These are phyloP conservation scores for Phylloscopus trochilus DNA, from an alignment of 2,113 vertebrate genomes.

Conservation along the genomic window DNA sequence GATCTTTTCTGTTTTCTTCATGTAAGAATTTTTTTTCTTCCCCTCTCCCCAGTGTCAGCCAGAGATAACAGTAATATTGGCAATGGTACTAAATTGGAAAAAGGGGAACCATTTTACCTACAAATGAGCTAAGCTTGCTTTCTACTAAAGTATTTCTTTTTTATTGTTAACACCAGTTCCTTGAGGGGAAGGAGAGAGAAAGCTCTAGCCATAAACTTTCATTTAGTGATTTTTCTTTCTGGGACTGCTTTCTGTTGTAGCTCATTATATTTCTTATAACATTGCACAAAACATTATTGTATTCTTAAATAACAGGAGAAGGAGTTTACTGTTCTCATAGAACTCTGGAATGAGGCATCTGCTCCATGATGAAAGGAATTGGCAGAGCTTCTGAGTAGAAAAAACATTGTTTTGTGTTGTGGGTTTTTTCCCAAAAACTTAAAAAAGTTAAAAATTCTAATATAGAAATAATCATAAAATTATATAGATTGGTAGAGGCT, in stretches of 20 bases:
- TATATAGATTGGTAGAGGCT: neutral
- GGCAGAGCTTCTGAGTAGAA: neutral
- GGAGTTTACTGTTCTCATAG: neutral
- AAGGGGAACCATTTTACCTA: slow-evolving; percentile 8
- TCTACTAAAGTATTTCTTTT: neutral
- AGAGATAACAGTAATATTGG: neutral
- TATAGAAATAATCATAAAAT: neutral
- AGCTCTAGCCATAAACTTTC: neutral
- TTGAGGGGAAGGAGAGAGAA: neutral
- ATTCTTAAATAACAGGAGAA: slow-evolving; percentile 15
- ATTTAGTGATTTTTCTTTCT: slow-evolving; percentile 14
- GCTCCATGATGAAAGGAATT: neutral
- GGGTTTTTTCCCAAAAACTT: neutral
- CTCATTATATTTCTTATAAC: slow-evolving; percentile 2
- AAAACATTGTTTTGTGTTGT: neutral
- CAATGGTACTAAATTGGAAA: neutral
- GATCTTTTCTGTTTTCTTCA: neutral
- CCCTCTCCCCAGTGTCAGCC: neutral
- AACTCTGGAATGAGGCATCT: neutral
- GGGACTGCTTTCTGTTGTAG: neutral
- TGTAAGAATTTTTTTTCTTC: neutral
- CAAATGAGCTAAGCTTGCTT: slow-evolving; percentile 20
- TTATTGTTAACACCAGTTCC: slow-evolving; percentile 17
- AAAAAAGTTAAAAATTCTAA: neutral
- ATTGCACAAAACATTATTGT: neutral